A percentile compares a stretch with the other conserved stretches of the same genome.
phyloP scores from a whole-genome alignment of 2,797 vertebrate species.

The Crax fasciolata region DNA sequence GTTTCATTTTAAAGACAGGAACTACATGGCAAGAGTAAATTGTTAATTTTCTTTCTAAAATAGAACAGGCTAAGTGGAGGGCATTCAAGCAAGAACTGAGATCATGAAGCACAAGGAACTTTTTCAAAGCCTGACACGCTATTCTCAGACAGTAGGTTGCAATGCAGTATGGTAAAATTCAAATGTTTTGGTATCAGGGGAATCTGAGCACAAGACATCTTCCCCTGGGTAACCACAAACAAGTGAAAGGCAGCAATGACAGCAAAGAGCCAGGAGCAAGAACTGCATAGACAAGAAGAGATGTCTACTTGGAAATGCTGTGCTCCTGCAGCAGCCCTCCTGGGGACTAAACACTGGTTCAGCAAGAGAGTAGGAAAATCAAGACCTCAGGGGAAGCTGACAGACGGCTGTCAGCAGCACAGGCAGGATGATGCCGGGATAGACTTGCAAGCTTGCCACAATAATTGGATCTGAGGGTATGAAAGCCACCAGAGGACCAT shows the following conservation, averaged over 20 bases:
- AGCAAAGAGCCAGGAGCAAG: constrained; percentile 62
- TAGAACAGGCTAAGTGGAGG: neutral
- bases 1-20: neutral
- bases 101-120: constrained; percentile 2
- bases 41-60: constrained; percentile 1
- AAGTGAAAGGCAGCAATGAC: constrained; percentile 29
- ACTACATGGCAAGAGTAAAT: neutral
- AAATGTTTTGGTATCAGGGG: constrained; percentile 30
- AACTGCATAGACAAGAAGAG: constrained; percentile 29
- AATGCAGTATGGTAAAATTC: constrained; percentile 37
- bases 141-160: neutral
- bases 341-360: neutral
- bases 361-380: neutral
- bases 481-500: neutral
- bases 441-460: neutral
- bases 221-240: constrained; percentile 42
- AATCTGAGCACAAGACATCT: constrained; percentile 26
- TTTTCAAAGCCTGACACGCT: neutral
- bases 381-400: neutral
- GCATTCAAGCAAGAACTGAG: constrained; percentile 27
- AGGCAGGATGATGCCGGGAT: neutral
- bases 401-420: constrained; percentile 27
- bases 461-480: neutral
- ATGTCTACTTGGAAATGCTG: constrained; percentile 16
- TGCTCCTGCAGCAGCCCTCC: constrained; percentile 16